Percentiles rank a stretch among this genome's conserved stretches.
Evolutionary conservation across 1,140 invertebrate species (phyloP).

Genomic region (Listronotus bonariensis): DNA sequence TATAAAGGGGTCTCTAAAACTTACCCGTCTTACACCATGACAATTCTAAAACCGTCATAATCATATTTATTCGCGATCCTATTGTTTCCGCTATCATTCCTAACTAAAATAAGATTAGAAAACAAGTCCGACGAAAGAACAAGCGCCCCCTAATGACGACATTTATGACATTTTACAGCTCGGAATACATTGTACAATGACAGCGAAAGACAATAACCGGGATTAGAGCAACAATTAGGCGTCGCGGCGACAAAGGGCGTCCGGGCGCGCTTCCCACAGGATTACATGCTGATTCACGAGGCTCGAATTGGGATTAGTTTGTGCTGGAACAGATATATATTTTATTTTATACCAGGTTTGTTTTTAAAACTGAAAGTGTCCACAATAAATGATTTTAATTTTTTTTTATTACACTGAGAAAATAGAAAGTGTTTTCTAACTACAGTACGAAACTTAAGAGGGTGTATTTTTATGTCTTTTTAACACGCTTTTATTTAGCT

Average conservation of each 20-base stretch:
- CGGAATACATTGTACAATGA: constrained; percentile 49
- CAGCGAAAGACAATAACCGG: constrained; percentile 54
- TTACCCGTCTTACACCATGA: background rate
- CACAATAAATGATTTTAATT: too few relatives aligned
- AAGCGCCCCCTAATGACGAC: constrained; percentile 30
- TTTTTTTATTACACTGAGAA: too few relatives aligned
- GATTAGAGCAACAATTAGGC: constrained; percentile 56
- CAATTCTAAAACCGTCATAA: background rate
- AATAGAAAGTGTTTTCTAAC: too few relatives aligned
- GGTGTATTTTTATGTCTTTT: too few relatives aligned
- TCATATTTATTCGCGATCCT: background rate
- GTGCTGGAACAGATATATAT: too few relatives aligned
- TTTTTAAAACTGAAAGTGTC: too few relatives aligned
- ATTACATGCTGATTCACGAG: constrained; percentile 56
- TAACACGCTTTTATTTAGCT: too few relatives aligned
- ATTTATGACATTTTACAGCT: constrained; percentile 53
- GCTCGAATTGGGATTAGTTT: constrained; percentile 8
- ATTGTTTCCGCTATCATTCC: constrained; percentile 21
- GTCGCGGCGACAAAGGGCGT: constrained; percentile 43
- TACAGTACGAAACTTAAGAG: too few relatives aligned
- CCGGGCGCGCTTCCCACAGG: constrained; percentile 47
- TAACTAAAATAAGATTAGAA: constrained; percentile 32
- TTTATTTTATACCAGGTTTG: too few relatives aligned
- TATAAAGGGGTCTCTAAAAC: too few relatives aligned
- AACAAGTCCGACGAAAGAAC: constrained; percentile 17